Conservation (phyloP, 2,797 vertebrate species). For the Crenuchus spilurus region DNA sequence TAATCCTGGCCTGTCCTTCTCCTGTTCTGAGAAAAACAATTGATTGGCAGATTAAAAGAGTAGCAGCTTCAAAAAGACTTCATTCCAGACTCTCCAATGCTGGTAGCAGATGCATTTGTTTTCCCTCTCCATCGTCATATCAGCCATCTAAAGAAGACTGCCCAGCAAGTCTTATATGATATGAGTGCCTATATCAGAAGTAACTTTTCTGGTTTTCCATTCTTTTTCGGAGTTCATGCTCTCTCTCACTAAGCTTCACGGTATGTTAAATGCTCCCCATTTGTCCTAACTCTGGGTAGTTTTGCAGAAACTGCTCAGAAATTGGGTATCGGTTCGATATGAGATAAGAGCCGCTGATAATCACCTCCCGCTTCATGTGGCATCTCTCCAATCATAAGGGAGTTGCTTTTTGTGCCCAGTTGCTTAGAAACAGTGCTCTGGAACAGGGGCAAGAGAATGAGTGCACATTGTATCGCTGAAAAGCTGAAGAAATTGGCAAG, state of each 20-base stretch:
- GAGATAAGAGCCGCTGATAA: slow-evolving; percentile 51
- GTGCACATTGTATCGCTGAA: slow-evolving; percentile 37
- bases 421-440: slow-evolving; percentile 55
- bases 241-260: slow-evolving; percentile 23
- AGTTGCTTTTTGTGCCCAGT: slow-evolving; percentile 49
- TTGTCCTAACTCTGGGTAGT: slow-evolving; percentile 31
- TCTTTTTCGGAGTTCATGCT: slow-evolving; percentile 19
- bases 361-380: slow-evolving; percentile 42
- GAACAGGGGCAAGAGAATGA: slow-evolving; percentile 42
- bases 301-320: slow-evolving; percentile 49
- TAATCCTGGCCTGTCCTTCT: background rate
- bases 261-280: slow-evolving; percentile 47
- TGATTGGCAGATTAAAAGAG: slow-evolving; percentile 44
- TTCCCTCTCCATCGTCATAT: slow-evolving; percentile 18
- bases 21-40: slow-evolving; percentile 26
- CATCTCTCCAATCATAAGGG: slow-evolving; percentile 46
- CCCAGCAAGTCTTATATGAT: slow-evolving; percentile 29
- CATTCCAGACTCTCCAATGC: slow-evolving; percentile 15
- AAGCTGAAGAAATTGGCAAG: slow-evolving; percentile 40
- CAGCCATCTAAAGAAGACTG: slow-evolving; percentile 8
- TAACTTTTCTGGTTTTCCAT: slow-evolving; percentile 30
- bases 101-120: slow-evolving; percentile 31
- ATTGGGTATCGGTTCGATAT: slow-evolving; percentile 51
- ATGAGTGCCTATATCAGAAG: slow-evolving; percentile 39
- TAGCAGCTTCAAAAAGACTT: slow-evolving; percentile 12